These are phyloP conservation scores for Montipora cactus DNA, from an alignment of 64 coral and sea anemone species.

Conservation along the genomic window DNA sequence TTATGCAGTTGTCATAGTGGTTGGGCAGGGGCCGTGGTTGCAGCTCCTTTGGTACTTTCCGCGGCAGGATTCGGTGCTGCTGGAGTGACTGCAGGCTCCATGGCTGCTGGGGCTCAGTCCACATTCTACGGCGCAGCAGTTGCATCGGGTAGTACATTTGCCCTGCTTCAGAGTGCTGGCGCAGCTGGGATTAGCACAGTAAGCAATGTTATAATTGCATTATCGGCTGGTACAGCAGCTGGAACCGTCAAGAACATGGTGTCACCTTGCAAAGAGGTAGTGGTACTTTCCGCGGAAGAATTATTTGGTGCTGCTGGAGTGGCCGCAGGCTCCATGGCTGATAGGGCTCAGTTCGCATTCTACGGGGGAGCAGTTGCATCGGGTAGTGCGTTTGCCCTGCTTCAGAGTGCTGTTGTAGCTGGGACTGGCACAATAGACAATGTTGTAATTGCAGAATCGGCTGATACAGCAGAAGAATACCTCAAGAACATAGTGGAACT, in stretches of 20 bases:
- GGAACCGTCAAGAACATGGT: neutral
- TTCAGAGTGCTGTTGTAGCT: neutral
- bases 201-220: neutral
- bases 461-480: neutral
- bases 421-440: neutral
- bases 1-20: neutral
- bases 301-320: neutral
- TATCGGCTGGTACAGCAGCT: neutral
- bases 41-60: neutral
- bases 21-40: neutral
- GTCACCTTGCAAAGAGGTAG: neutral
- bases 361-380: neutral
- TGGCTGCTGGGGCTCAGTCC: neutral
- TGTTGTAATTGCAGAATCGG: neutral
- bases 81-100: slow-evolving; percentile 1
- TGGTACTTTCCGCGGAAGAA: neutral
- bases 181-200: neutral
- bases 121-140: slow-evolving; percentile 18
- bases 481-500: neutral
- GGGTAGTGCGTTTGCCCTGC: neutral
- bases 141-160: neutral
- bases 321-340: neutral
- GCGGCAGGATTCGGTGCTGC: neutral
- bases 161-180: slow-evolving; percentile 22
- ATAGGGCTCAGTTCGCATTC: neutral